Evolutionary conservation across 2,113 vertebrate genomes (phyloP).

Genomic region (Dinomys branickii): DNA sequence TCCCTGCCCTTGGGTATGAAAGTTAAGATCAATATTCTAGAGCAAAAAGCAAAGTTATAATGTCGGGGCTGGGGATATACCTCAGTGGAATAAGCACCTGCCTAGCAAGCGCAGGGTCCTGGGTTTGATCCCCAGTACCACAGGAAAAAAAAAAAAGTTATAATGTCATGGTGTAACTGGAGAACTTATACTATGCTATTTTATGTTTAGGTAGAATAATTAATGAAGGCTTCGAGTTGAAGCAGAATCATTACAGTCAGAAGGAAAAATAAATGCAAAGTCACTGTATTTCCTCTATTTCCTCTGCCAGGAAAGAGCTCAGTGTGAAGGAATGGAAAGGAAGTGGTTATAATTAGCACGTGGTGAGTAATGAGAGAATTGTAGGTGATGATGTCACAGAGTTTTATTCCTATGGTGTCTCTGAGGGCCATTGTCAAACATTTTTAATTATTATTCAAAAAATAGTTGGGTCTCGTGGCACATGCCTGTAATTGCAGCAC

Average conservation of each 20-base stretch:
- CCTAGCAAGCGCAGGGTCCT: too few relatives aligned
- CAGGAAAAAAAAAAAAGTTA: neutral
- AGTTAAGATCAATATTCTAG: neutral
- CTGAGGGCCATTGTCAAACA: neutral
- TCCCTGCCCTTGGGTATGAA: neutral
- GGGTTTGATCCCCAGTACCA: too few relatives aligned
- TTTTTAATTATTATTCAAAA: neutral
- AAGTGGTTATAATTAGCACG: neutral
- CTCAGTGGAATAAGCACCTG: too few relatives aligned
- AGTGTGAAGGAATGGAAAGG: neutral
- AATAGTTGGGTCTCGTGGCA: neutral
- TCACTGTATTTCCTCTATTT: too few relatives aligned
- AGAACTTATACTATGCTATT: neutral
- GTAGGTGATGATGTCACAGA: neutral
- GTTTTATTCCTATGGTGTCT: neutral
- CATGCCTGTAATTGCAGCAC: too few relatives aligned
- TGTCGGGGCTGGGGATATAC: too few relatives aligned
- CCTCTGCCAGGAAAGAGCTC: neutral
- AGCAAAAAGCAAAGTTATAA: neutral
- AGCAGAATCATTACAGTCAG: neutral
- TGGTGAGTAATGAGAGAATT: neutral
- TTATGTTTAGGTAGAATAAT: neutral
- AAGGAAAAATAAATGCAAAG: neutral
- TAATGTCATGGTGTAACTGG: neutral
- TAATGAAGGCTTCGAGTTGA: neutral